Conservation (phyloP, 2,797 vertebrate genomes). For the Mormyrus hasselquistii region DNA sequence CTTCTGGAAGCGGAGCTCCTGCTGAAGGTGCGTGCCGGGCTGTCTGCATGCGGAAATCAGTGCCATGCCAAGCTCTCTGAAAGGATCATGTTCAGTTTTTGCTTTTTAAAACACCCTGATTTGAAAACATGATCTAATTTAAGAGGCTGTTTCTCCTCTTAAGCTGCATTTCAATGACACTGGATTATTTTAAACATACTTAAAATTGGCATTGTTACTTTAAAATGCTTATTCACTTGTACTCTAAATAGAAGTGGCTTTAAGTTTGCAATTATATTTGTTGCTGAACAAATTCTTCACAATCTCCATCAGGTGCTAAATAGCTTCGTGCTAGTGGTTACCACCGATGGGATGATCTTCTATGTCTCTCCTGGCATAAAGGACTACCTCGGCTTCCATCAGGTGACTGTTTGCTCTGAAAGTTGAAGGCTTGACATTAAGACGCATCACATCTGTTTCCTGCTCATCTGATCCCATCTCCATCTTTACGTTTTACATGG, state of each 20-base stretch:
- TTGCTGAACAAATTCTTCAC: neutral
- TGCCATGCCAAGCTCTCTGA: neutral
- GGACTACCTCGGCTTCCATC: constrained; percentile 75
- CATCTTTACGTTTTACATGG: neutral
- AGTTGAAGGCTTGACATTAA: neutral
- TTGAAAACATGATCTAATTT: neutral
- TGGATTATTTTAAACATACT: neutral
- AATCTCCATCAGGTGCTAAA: constrained; percentile 59
- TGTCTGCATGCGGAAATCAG: neutral
- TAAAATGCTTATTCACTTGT: neutral
- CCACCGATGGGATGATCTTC: constrained; percentile 68
- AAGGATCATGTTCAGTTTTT: neutral
- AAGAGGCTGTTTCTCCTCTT: neutral
- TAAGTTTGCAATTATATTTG: neutral
- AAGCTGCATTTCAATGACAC: neutral
- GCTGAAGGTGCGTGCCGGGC: constrained; percentile 58
- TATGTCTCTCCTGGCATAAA: constrained; percentile 72
- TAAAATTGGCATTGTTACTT: neutral
- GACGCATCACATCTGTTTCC: neutral
- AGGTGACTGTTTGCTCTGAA: constrained; percentile 49
- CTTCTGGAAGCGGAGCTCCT: constrained; percentile 69
- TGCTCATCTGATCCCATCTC: neutral
- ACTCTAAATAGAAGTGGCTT: neutral
- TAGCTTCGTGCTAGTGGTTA: constrained; percentile 72
- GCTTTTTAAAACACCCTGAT: neutral